A percentile compares a stretch with the other conserved stretches of the same genome.
phyloP scores from a whole-genome alignment of 2,113 vertebrate species.

The Malurus elegans region DNA sequence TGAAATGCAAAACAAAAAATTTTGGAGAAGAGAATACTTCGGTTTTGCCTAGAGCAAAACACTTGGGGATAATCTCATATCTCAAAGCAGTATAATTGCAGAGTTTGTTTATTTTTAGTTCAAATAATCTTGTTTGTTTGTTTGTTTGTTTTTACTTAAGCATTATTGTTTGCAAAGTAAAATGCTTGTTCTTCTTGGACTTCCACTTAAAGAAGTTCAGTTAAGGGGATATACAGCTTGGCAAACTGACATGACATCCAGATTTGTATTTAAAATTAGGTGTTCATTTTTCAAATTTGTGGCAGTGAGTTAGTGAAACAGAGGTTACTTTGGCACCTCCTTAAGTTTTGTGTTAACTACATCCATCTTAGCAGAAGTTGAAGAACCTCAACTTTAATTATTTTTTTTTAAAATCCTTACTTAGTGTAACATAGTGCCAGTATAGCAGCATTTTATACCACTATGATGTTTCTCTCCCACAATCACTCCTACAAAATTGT shows the following conservation, averaged over 20 bases:
- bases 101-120: conserved; percentile 20
- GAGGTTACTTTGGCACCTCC: not conserved
- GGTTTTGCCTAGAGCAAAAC: conserved; percentile 31
- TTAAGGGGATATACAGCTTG: conserved; percentile 45
- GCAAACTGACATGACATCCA: not conserved
- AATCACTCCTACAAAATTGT: not conserved
- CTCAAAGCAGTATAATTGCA: conserved; percentile 11
- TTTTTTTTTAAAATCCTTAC: not conserved
- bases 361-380: not conserved
- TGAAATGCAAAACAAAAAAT: not conserved
- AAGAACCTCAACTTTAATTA: not conserved
- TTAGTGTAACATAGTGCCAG: not conserved
- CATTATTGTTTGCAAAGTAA: conserved; percentile 1
- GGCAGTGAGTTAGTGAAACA: not conserved
- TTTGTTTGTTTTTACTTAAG: not conserved
- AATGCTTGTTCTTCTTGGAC: conserved; percentile 1
- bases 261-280: not conserved
- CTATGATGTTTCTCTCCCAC: not conserved
- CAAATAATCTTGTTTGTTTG: not conserved
- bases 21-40: not conserved
- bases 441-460: conserved; percentile 31
- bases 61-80: conserved; percentile 27
- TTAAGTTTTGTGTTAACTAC: not conserved
- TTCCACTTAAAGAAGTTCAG: conserved; percentile 15
- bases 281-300: not conserved